Evolutionary conservation across 2,113 vertebrate species (phyloP).

Genomic region (Myotis lucifugus): DNA sequence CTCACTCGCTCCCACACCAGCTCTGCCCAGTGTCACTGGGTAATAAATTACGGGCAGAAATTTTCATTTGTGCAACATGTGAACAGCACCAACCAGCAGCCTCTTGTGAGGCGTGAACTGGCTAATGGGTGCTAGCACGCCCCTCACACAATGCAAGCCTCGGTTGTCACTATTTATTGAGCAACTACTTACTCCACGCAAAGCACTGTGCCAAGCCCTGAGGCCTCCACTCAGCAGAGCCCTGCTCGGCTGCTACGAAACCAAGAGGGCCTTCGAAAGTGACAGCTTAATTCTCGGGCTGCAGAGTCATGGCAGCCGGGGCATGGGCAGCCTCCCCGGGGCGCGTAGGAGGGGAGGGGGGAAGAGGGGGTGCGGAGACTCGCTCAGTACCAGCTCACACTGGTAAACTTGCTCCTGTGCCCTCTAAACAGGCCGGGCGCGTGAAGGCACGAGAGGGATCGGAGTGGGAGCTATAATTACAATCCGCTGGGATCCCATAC

Average conservation of each 20-base stretch:
- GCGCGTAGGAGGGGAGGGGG: no score
- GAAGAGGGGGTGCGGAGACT: no score
- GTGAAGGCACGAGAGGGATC: no score
- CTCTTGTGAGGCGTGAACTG: background rate
- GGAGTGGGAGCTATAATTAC: background rate
- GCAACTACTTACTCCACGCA: rapidly evolving
- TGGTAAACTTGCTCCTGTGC: background rate
- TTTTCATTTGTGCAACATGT: background rate
- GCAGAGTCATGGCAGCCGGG: no score
- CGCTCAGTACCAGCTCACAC: no score
- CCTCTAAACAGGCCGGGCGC: background rate
- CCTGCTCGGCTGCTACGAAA: background rate
- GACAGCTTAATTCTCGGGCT: no score
- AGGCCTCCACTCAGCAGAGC: background rate
- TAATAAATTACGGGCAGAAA: background rate
- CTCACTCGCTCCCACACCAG: background rate
- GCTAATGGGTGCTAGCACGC: background rate
- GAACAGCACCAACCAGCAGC: rapidly evolving
- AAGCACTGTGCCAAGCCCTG: background rate
- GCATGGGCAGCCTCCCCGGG: no score
- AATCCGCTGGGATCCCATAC: no score
- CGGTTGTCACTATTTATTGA: background rate
- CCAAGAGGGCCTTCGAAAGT: background rate
- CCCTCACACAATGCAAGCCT: background rate
- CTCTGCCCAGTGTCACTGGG: background rate